Evolutionary conservation across 2,113 vertebrate species (phyloP), one percentile per base, ranked within the genome.

Genomic region (Megalops atlanticus): DNA sequence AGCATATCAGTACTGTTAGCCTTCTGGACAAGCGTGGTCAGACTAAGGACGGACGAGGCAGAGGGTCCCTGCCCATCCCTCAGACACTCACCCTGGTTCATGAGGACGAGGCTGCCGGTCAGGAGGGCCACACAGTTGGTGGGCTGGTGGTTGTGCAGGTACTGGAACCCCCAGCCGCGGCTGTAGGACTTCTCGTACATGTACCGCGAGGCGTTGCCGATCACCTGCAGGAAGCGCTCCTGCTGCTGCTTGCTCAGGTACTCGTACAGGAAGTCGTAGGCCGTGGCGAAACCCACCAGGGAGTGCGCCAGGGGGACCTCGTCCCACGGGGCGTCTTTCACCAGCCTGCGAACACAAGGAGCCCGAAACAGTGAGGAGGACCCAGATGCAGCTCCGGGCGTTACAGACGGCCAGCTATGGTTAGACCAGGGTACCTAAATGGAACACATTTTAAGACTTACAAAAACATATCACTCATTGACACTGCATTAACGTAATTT

Each of bases 111-210:
- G 86, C 96, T 98, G 86, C 97, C 98, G 11, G 97, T 96, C 80
- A 99, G 93, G 82, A 99, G 93, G 80, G 98, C 98, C 91, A 99
- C 96, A 82, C 98, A 99, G 93, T 99, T 99, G 91, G 98, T 99
- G 85, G 98, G 98, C 86, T 99, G 98, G 88, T 99, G 98, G 84
- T 99, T 99, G 90, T 99, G 98, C 45, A 99, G 93, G 88, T 99
- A 99, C 84, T 99, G 98, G 91, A 99, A 99, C 0, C 98, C 97
- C 98, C 98, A 99, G 81, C 98, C 98, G 64, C 97, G 94, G 76
- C 94, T 92, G 84, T 96, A 98, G 0, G 98, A 99, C 45, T 96
- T 95, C 90, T 98, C 97, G 0, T 99, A 99, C 97, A 99, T 99
- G 58, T 97, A 94, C 33, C 94, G 95, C 0, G 98, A 96, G 74